A percentile compares a stretch with the other conserved stretches of the same genome.
Evolutionary conservation across 2,797 vertebrate genomes (phyloP).

Genomic region (Syndactyla subalaris): DNA sequence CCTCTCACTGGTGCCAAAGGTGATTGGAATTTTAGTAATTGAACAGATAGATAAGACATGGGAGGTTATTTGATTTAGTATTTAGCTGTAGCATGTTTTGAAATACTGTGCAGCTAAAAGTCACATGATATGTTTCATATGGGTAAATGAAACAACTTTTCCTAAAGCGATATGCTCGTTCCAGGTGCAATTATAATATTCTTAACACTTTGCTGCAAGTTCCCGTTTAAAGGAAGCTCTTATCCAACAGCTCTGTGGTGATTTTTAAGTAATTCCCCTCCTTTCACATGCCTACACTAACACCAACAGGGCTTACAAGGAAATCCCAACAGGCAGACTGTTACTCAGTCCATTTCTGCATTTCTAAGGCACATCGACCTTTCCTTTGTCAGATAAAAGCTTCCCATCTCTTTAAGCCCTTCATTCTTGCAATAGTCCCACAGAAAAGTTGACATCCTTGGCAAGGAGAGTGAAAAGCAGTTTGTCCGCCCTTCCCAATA

Average conservation of each 20-base stretch:
- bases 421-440: conserved; percentile 57
- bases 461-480: conserved; percentile 62
- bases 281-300: conserved; percentile 10
- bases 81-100: conserved; percentile 9
- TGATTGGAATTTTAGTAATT: conserved; percentile 32
- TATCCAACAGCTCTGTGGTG: not conserved
- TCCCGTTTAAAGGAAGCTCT: not conserved
- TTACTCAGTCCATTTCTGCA: conserved; percentile 66
- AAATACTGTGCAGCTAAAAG: conserved; percentile 3
- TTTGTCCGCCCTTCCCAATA: conserved; percentile 44
- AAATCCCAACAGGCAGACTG: conserved; percentile 55
- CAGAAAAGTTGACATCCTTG: conserved; percentile 66
- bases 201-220: conserved; percentile 10
- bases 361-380: conserved; percentile 67
- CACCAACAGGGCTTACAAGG: conserved; percentile 4
- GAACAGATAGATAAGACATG: not conserved
- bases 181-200: not conserved
- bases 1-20: conserved; percentile 9
- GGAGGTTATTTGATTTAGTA: conserved; percentile 15
- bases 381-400: conserved; percentile 69
- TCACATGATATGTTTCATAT: not conserved
- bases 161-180: not conserved
- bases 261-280: conserved; percentile 28
- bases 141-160: not conserved
- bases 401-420: conserved; percentile 63